These are phyloP conservation scores for Trachythela sp. DNA, from an alignment of 64 coral and sea anemone genomes.

Conservation along the genomic window DNA sequence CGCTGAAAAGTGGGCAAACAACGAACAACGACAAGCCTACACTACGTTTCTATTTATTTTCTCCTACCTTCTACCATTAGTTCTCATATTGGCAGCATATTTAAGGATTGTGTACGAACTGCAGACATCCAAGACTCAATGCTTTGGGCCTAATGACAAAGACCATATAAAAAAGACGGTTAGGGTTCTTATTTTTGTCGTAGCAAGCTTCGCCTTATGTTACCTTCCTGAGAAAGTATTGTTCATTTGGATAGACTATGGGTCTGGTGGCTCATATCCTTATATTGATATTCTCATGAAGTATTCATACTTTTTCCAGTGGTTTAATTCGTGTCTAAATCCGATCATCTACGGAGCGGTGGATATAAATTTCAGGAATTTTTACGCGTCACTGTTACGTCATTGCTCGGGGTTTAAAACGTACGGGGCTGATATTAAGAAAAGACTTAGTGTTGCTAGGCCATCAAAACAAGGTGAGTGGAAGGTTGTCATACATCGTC, in stretches of 20 bases:
- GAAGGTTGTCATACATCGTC: neutral
- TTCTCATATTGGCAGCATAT: constrained; percentile 55
- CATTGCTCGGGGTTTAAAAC: neutral
- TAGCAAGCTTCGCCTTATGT: constrained; percentile 36
- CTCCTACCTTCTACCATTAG: constrained; percentile 48
- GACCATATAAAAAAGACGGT: constrained; percentile 43
- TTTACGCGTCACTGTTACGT: neutral
- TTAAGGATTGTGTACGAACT: constrained; percentile 42
- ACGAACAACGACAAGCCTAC: constrained; percentile 40
- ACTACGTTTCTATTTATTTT: constrained; percentile 47
- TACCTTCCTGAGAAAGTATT: constrained; percentile 53
- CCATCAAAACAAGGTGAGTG: neutral
- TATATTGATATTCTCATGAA: constrained; percentile 55
- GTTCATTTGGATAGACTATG: constrained; percentile 57
- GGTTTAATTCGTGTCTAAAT: constrained; percentile 50
- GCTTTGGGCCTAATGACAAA: constrained; percentile 19
- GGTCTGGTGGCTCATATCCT: constrained; percentile 27
- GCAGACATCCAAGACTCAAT: constrained; percentile 18
- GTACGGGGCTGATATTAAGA: neutral
- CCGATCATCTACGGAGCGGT: constrained; percentile 60
- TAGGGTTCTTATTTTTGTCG: constrained; percentile 35
- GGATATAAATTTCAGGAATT: constrained; percentile 44
- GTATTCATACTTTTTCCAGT: constrained; percentile 50
- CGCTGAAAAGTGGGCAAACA: constrained; percentile 22
- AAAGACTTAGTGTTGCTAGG: neutral